These are phyloP conservation scores for Platichthys stellatus DNA, from an alignment of 2,113 vertebrate species.

Conservation along the genomic window DNA sequence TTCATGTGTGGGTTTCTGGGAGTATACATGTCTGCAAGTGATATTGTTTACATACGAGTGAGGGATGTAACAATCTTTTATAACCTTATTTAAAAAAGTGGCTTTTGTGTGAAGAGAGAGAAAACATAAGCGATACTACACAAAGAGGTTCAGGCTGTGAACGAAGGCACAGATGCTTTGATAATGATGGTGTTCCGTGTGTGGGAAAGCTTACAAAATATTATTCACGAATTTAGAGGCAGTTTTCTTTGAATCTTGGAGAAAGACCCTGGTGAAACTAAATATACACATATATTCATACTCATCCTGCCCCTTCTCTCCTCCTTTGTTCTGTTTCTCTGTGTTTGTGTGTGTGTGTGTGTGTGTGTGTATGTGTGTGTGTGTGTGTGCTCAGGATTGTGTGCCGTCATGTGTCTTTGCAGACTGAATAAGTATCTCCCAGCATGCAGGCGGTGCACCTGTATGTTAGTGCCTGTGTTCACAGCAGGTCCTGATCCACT, in stretches of 20 bases:
- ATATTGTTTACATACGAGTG: slow-evolving; percentile 22
- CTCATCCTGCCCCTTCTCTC: neutral
- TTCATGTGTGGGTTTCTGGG: slow-evolving; percentile 22
- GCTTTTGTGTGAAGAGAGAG: neutral
- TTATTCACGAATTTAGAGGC: slow-evolving; percentile 18
- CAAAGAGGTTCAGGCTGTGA: slow-evolving; percentile 24
- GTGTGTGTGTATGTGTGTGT: neutral
- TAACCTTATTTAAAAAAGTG: neutral
- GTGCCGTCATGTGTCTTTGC: slow-evolving; percentile 20
- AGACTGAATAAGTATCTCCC: slow-evolving; percentile 50
- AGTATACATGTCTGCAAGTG: slow-evolving; percentile 9
- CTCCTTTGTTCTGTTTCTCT: neutral
- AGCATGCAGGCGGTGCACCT: slow-evolving; percentile 42
- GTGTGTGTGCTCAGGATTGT: neutral
- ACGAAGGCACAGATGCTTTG: slow-evolving; percentile 15
- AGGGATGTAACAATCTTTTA: slow-evolving; percentile 25
- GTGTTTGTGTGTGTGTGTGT: slow-evolving; percentile 9
- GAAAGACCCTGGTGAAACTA: neutral
- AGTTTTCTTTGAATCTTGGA: slow-evolving; percentile 22
- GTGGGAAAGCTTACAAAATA: slow-evolving; percentile 32
- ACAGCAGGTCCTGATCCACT: slow-evolving; percentile 55
- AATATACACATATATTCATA: slow-evolving; percentile 17
- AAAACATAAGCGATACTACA: slow-evolving; percentile 9
- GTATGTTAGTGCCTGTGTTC: slow-evolving; percentile 59
- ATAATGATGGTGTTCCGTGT: slow-evolving; percentile 19